Evolutionary conservation across 2,113 vertebrate species (phyloP).

Genomic region (Ursus arctos): DNA sequence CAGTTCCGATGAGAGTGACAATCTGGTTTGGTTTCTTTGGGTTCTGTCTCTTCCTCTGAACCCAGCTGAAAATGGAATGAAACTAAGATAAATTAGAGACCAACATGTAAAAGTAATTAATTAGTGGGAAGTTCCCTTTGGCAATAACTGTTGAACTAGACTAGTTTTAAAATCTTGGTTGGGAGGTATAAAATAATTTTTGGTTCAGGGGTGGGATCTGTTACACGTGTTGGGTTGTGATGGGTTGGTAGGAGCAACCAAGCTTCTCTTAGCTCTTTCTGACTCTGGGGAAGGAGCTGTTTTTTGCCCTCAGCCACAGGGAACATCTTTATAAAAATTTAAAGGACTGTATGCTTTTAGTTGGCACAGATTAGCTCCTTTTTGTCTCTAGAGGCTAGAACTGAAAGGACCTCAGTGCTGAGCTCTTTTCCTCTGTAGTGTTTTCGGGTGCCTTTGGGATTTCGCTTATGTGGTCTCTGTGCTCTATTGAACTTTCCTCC

Average conservation of each 20-base stretch:
- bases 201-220: not conserved
- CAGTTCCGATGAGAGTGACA: not conserved
- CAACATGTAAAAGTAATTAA: not conserved
- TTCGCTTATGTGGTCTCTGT: not conserved
- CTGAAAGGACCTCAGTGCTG: not conserved
- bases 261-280: not conserved
- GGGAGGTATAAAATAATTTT: not conserved
- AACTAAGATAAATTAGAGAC: constrained; percentile 8
- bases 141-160: not conserved
- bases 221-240: not conserved
- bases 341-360: not conserved
- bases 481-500: not conserved
- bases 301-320: not conserved
- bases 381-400: not conserved
- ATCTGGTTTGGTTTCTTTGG: constrained; percentile 56
- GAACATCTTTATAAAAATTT: not conserved
- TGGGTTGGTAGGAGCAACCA: not conserved
- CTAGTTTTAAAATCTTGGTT: not conserved
- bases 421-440: not conserved
- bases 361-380: not conserved
- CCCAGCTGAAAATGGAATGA: constrained; percentile 3
- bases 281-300: not conserved
- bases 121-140: constrained; percentile 26
- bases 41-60: not conserved
- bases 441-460: not conserved